Conservation (phyloP, 2,797 vertebrate species). For the Neosilurus mollespiculum region DNA sequence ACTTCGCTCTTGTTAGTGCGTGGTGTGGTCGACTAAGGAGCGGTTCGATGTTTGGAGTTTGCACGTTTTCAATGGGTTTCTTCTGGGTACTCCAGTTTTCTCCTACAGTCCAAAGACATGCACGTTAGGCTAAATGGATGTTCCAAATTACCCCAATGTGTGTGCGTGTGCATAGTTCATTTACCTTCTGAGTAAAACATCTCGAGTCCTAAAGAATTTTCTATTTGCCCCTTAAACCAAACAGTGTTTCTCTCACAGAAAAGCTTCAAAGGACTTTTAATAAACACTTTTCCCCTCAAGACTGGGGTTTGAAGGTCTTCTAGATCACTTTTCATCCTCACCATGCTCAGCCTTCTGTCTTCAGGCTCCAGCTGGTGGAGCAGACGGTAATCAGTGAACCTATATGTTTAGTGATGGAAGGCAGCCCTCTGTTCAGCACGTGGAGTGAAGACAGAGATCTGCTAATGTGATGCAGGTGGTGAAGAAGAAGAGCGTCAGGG, state of each 20-base stretch:
- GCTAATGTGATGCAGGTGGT: conserved; percentile 55
- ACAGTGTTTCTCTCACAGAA: not conserved
- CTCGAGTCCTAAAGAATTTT: not conserved
- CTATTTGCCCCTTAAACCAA: not conserved
- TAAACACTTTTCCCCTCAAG: not conserved
- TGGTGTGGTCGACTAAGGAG: too few relatives aligned
- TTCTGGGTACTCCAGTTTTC: too few relatives aligned
- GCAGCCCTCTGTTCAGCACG: conserved; percentile 44
- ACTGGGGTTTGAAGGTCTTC: not conserved
- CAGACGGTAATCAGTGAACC: conserved; percentile 42
- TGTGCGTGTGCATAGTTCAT: too few relatives aligned
- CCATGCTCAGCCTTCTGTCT: not conserved
- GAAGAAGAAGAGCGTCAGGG: conserved; percentile 31
- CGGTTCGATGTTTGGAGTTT: too few relatives aligned
- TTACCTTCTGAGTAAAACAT: not conserved
- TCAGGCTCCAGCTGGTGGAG: conserved; percentile 23
- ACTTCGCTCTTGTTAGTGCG: too few relatives aligned
- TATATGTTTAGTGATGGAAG: conserved; percentile 45
- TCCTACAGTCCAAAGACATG: too few relatives aligned
- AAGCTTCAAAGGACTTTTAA: not conserved
- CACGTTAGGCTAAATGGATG: too few relatives aligned
- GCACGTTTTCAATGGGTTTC: too few relatives aligned
- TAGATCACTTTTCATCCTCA: not conserved
- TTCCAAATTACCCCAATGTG: too few relatives aligned
- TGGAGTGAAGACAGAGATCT: conserved; percentile 43